A percentile compares a stretch with the other conserved stretches of the same genome.
Conservation (phyloP, 2,113 vertebrate species). For the Corydoras sp. region DNA sequence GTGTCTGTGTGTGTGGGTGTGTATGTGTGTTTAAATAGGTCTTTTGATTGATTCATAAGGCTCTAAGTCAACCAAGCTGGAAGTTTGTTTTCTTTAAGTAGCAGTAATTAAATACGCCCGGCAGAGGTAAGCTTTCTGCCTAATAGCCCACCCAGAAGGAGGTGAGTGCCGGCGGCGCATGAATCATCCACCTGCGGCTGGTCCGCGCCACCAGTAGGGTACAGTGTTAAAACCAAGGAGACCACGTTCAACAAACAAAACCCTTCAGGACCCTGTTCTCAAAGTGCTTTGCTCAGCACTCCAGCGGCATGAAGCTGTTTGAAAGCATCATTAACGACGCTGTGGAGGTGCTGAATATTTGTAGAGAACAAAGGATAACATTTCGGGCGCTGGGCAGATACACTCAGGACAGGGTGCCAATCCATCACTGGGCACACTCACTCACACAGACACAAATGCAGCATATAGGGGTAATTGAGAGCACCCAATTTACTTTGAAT, state of each 20-base stretch:
- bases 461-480: no score
- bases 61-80: constrained; percentile 4
- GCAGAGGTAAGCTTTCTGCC: constrained; percentile 37
- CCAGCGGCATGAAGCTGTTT: neutral
- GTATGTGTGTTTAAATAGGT: constrained; percentile 14
- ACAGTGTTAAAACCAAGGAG: constrained; percentile 16
- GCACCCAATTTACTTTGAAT: no score
- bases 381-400: no score
- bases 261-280: neutral
- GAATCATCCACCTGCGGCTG: constrained; percentile 45
- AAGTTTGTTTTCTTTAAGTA: constrained; percentile 27
- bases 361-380: no score
- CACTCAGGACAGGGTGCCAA: no score
- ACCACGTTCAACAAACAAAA: neutral
- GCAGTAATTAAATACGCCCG: constrained; percentile 22
- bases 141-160: constrained; percentile 54
- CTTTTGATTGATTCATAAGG: constrained; percentile 25
- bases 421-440: no score
- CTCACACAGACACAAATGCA: no score
- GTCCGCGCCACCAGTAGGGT: constrained; percentile 24
- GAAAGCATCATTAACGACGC: no score
- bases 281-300: neutral
- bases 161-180: constrained; percentile 37
- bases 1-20: neutral
- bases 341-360: no score